Base-by-base conservation (phyloP, 2,888 invertebrate genomes). In the Acrobasis consociella region DNA sequence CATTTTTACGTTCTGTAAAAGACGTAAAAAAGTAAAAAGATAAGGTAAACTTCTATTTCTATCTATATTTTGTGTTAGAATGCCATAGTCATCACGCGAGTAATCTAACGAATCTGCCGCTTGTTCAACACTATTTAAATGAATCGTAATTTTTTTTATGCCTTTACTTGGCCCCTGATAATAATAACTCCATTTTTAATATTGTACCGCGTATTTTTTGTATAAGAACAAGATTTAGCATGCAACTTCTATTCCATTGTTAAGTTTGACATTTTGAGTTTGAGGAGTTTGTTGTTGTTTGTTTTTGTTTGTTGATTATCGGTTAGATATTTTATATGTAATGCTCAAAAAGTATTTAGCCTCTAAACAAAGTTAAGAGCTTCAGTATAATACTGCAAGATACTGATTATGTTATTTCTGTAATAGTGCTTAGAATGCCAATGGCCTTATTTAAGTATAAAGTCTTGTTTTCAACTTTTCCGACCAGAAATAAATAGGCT, bases 31-130 rank as follows among this genome's bases (percentile, higher is more conserved):
- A 22, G 22, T 22, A 22, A 22, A n/a, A 22, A 22, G 2, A 22
- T 3, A 22, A 31, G 5, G 7, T 31, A 1, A 31, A 5, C 5
- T 8, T 31, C 31, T 8, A 31, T 31, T 31, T 31, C 46, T n/a
- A 11, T 46, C 46, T n/a, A 13, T 46, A 46, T 46, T 13, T 46
- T 46, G n/a, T 13, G 46, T n/a, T 46, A n/a, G 77, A 74, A 75
- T 71, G 71, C 77, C 77, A 81, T 81, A 76, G 78, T 78, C 77
- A 81, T 77, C 77, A 80, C 72, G 70, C 71, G 72, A 62, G 70
- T 82, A 80, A 83, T 84, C 82, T 80, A 82, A 81, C 76, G 76
- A 74, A 85, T 83, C 80, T 73, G 67, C 75, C 74, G 74, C 76
- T 71, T 72, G 71, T 71, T 75, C 68, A 66, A 72, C 69, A 68